Conservation (phyloP, 2,888 invertebrate genomes). For the Salticus scenicus region DNA sequence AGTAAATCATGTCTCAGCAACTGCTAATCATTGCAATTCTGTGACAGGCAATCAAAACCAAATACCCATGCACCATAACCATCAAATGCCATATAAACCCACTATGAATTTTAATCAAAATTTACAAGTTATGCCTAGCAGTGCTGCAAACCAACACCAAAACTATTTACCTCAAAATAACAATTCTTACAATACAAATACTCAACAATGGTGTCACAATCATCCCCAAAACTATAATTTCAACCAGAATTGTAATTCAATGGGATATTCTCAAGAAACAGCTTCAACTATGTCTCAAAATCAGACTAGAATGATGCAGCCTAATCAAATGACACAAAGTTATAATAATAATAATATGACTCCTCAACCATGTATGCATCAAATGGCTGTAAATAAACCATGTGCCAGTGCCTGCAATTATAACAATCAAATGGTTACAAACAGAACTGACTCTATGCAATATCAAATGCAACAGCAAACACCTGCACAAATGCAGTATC, state of each 20-base stretch:
- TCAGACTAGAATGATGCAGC: slow-evolving; percentile 3
- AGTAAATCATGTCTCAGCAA: background rate
- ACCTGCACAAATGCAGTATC: slow-evolving; percentile 10
- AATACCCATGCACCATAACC: background rate
- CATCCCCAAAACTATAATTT: slow-evolving; percentile 16
- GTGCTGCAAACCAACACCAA: slow-evolving; percentile 14
- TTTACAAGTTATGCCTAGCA: slow-evolving; percentile 40
- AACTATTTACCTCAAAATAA: slow-evolving; percentile 33
- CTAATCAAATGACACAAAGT: slow-evolving; percentile 7
- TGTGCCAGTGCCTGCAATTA: slow-evolving; percentile 14
- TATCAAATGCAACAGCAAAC: slow-evolving; percentile 22
- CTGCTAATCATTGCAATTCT: background rate
- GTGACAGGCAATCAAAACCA: background rate
- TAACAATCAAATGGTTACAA: slow-evolving; percentile 12
- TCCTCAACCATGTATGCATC: slow-evolving; percentile 30
- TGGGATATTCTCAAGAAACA: slow-evolving; percentile 23
- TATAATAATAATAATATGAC: slow-evolving; percentile 9
- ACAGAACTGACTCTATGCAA: background rate
- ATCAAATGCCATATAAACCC: background rate
- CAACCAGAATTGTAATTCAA: background rate
- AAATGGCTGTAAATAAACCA: slow-evolving; percentile 16
- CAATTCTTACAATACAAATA: slow-evolving; percentile 11
- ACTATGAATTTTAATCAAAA: slow-evolving; percentile 16
- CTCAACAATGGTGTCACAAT: slow-evolving; percentile 35
- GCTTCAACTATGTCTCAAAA: slow-evolving; percentile 20